Percentiles rank a stretch among this genome's conserved stretches.
Conservation (phyloP, 2,797 vertebrate species). For the Hydrophis major region DNA sequence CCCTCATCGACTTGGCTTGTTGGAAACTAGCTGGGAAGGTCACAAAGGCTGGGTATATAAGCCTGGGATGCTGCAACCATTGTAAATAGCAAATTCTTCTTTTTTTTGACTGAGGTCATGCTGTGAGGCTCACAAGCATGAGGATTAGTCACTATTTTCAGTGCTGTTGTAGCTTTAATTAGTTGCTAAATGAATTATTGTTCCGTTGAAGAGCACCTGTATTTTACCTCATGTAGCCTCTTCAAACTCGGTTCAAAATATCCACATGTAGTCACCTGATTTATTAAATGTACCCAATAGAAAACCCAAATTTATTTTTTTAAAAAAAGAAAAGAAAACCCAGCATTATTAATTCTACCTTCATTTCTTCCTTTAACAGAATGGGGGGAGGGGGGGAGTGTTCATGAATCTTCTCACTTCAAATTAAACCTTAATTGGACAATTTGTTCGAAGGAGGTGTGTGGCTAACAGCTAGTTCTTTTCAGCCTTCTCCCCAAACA, state of each 20-base stretch:
- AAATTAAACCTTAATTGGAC: neutral
- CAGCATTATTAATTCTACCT: constrained; percentile 1
- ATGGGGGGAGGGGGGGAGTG: neutral
- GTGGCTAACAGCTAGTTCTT: neutral
- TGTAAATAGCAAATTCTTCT: neutral
- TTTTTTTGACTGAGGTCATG: neutral
- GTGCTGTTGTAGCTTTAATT: neutral
- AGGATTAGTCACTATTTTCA: neutral
- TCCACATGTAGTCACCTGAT: neutral
- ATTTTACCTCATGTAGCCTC: neutral
- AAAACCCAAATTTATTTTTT: neutral
- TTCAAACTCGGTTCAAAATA: neutral
- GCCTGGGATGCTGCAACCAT: neutral
- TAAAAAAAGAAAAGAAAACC: neutral
- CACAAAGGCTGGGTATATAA: too few species aligned
- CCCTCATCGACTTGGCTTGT: neutral
- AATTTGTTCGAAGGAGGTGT: constrained; percentile 10
- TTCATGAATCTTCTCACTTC: constrained; percentile 3
- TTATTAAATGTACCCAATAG: constrained; percentile 1
- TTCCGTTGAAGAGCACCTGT: neutral
- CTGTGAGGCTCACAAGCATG: neutral
- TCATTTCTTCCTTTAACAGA: neutral
- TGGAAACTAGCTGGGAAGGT: neutral
- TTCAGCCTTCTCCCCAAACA: neutral
- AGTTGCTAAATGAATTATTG: neutral